phyloP scores from a whole-genome alignment of 2,888 invertebrate species.

The Eudemis profundana region DNA sequence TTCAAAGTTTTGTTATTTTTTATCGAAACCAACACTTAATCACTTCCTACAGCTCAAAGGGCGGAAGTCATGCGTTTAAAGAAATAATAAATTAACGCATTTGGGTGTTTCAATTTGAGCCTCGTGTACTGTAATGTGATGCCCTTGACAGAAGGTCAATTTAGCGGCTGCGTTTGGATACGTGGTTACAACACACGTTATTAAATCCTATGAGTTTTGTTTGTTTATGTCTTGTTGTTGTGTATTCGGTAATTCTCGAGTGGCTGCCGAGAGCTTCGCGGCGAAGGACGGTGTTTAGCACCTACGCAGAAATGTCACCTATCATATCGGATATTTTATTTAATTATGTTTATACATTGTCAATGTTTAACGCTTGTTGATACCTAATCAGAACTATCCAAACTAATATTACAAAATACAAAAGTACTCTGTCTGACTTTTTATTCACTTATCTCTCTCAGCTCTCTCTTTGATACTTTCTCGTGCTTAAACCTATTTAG shows the following conservation, averaged over 20 bases:
- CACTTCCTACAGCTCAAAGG: conserved; percentile 82
- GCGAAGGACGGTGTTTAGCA: conserved; percentile 62
- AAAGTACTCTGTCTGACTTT: too few relatives aligned
- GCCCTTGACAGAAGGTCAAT: conserved; percentile 79
- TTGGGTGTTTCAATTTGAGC: conserved; percentile 70
- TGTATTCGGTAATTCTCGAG: conserved; percentile 77
- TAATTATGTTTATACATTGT: conserved; percentile 35
- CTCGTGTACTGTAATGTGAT: conserved; percentile 59
- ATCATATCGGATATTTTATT: conserved; percentile 48
- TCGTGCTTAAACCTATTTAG: too few relatives aligned
- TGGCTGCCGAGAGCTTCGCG: conserved; percentile 69
- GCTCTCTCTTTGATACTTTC: too few relatives aligned
- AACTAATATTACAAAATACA: too few relatives aligned
- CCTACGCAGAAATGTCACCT: conserved; percentile 46
- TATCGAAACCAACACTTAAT: conserved; percentile 74
- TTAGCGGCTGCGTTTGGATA: conserved; percentile 65
- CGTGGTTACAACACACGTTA: conserved; percentile 69
- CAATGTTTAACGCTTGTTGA: background rate
- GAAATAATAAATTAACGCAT: conserved; percentile 78
- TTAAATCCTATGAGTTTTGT: conserved; percentile 67
- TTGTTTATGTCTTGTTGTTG: conserved; percentile 66
- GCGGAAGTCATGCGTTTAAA: conserved; percentile 81
- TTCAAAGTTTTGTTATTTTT: conserved; percentile 76
- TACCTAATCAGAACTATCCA: background rate
- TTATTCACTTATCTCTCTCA: too few relatives aligned